Evolutionary conservation across 2,888 invertebrate genomes (phyloP).

Genomic region (Platycheirus albimanus): DNA sequence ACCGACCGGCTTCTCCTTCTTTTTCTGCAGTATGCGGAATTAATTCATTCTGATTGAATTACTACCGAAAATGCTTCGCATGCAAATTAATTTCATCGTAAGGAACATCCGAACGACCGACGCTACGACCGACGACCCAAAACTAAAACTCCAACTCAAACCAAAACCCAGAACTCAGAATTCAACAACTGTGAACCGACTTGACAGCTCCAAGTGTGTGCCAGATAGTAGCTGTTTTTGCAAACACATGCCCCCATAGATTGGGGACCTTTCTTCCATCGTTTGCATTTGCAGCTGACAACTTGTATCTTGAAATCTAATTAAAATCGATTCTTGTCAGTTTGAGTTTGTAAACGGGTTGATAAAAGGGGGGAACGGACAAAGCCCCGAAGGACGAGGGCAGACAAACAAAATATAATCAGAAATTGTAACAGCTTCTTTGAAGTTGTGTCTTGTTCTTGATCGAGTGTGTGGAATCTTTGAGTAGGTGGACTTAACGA

Average conservation of each 20-base stretch:
- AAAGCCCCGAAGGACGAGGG: not conserved
- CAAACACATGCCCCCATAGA: conserved; percentile 42
- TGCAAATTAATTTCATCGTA: conserved; percentile 61
- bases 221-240: conserved; percentile 25
- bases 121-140: too few species aligned
- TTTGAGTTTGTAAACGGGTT: conserved; percentile 38
- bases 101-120: conserved; percentile 15
- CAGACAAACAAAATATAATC: conserved; percentile 23
- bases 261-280: conserved; percentile 28
- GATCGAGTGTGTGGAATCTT: conserved; percentile 53
- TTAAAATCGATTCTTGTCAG: conserved; percentile 72
- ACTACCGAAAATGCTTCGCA: conserved; percentile 69
- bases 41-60: conserved; percentile 72
- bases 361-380: not conserved
- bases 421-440: conserved; percentile 60
- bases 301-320: conserved; percentile 59
- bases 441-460: conserved; percentile 36
- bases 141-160: not conserved
- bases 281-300: conserved; percentile 34
- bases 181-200: conserved; percentile 18
- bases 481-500: conserved; percentile 47
- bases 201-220: conserved; percentile 23
- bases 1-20: conserved; percentile 35
- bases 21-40: conserved; percentile 58
- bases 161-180: too few species aligned